Conservation (phyloP, 2,113 vertebrate species). For the Hemichromis elongatus region DNA sequence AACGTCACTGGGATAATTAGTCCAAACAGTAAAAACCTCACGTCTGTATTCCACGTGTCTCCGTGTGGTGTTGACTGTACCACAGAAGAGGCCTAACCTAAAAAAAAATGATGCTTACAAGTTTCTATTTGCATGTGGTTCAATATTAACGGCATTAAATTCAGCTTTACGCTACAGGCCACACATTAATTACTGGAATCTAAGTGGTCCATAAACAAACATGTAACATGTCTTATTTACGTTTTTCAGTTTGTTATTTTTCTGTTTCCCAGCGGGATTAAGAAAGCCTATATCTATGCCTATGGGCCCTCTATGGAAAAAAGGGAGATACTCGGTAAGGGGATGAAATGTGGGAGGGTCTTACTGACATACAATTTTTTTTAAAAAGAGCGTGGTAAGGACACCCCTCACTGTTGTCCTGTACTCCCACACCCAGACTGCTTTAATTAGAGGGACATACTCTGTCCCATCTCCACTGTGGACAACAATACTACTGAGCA, state of each 20-base stretch:
- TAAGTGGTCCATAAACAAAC: background rate
- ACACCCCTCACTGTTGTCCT: background rate
- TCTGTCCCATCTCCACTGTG: background rate
- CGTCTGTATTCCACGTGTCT: background rate
- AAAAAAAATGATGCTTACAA: background rate
- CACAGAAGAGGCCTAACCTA: background rate
- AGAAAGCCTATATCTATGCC: background rate
- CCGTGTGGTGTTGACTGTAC: background rate
- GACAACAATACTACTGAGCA: background rate
- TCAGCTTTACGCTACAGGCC: background rate
- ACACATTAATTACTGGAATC: background rate
- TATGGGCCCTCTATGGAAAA: background rate
- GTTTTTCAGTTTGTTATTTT: background rate
- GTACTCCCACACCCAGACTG: constrained; percentile 16
- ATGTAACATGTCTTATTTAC: background rate
- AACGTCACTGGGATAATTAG: background rate
- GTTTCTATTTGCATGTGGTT: no score
- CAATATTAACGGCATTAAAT: background rate
- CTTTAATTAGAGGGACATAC: background rate
- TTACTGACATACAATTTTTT: background rate
- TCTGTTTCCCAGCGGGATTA: background rate
- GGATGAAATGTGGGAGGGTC: background rate
- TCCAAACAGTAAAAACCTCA: background rate
- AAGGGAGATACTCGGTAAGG: background rate
- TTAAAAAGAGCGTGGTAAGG: background rate